Evolutionary conservation across 2,888 invertebrate species (phyloP).

Genomic region (Helobdella robusta): DNA sequence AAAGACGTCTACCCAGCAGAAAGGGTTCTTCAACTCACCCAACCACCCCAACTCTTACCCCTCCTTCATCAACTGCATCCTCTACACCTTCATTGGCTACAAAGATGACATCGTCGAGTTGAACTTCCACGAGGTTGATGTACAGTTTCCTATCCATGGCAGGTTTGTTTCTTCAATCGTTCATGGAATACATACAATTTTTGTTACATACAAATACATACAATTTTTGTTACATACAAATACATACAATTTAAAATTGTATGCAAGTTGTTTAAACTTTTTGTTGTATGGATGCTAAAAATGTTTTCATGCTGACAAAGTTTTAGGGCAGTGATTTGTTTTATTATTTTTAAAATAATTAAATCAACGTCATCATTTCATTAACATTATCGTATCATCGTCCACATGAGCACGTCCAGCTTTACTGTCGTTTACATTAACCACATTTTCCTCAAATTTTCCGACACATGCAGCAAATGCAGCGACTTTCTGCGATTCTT

Average conservation of each 20-base stretch:
- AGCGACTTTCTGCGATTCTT: constrained; percentile 43
- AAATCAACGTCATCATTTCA: too few species aligned
- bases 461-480: constrained; percentile 39
- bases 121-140: constrained; percentile 68
- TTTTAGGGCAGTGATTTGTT: not conserved
- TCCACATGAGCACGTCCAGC: not conserved
- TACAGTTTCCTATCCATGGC: constrained; percentile 47
- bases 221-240: not conserved
- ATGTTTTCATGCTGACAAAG: not conserved
- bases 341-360: not conserved
- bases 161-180: constrained; percentile 19
- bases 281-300: not conserved
- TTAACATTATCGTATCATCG: not conserved
- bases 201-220: not conserved
- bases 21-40: constrained; percentile 73
- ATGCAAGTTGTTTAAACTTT: not conserved
- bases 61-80: constrained; percentile 65
- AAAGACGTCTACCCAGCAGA: constrained; percentile 67
- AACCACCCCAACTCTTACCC: constrained; percentile 72
- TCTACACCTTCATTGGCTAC: constrained; percentile 71
- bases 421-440: not conserved
- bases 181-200: not conserved
- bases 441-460: too few species aligned
- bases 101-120: constrained; percentile 72
- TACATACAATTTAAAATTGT: not conserved